Evolutionary conservation across 2,113 vertebrate species (phyloP).

Genomic region (Crypturellus undulatus): DNA sequence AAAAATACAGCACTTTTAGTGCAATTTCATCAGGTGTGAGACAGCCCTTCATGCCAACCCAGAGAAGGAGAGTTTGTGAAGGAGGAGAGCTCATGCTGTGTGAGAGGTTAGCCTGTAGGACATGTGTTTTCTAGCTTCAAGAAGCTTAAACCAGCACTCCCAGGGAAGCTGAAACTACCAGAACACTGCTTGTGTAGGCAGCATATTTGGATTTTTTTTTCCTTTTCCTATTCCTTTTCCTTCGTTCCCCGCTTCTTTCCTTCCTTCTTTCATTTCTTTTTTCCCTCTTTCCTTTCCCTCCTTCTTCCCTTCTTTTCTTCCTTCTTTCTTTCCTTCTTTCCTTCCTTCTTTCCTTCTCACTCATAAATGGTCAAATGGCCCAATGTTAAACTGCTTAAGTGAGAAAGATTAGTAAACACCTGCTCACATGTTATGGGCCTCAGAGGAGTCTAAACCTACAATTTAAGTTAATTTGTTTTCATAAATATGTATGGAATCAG

Average conservation of each 20-base stretch:
- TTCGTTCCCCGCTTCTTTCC: not conserved
- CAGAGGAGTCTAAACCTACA: not conserved
- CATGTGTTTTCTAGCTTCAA: not conserved
- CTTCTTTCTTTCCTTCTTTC: not conserved
- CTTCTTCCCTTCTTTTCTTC: not conserved
- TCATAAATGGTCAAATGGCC: not conserved
- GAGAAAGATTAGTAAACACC: not conserved
- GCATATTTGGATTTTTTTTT: not conserved
- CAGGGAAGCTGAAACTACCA: fast-evolving
- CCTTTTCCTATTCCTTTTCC: no score
- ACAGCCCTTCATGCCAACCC: not conserved
- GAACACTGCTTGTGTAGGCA: not conserved
- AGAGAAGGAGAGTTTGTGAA: not conserved
- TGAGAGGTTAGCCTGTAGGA: not conserved
- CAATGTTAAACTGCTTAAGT: fast-evolving
- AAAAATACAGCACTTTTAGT: not conserved
- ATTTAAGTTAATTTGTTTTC: not conserved
- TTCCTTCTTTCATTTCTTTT: not conserved
- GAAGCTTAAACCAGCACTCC: not conserved
- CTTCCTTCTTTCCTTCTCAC: not conserved
- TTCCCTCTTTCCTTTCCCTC: no score
- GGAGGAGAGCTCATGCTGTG: not conserved
- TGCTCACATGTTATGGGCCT: not conserved
- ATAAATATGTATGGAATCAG: not conserved
- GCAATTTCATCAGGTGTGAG: not conserved